Evolutionary conservation across 2,888 invertebrate genomes (phyloP), one percentile per base, ranked within the genome.

Genomic region (Seira musarum): DNA sequence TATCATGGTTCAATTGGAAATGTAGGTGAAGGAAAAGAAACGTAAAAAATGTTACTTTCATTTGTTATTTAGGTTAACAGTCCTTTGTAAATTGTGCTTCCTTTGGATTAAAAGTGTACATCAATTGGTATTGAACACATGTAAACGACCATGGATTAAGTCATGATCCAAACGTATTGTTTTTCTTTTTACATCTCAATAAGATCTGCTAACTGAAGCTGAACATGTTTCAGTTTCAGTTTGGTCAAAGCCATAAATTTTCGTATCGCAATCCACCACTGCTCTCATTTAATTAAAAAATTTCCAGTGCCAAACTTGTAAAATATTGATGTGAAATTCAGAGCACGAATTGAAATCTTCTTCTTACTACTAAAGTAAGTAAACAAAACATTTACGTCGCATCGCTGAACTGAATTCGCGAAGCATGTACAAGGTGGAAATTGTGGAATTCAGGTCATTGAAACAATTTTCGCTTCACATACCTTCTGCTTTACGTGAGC

Each of bases 51-150:
- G 53, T 53, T 53, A 53, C 2, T 70, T 70, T 61, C 35, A 19
- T 25, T 46, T 70, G 57, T 70, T 60, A 69, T 69, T 71, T 71
- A 40, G 71, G 71, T 71, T 71, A 63, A 71, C 63, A 71, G 63
- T 46, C 25, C 63, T 8, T 21, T 13, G 53, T 53, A 53, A 30
- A 30, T 30, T 8, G 30, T 17, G 13, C 53, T 53, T 53, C 15
- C 17, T 53, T 63, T 19, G 24, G 57, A 8, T 24, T 63, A 40
- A 30, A 30, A 30, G 30, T 5, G 30, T 30, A 8, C 30, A 30
- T n/a, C n/a, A n/a, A n/a, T n/a, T n/a, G n/a, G n/a, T n/a, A n/a
- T n/a, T n/a, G n/a, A n/a, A n/a, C n/a, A n/a, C n/a, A 30, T 30
- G 30, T 30, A 30, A 30, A 30, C 30, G 8, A 8, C 30, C 30